Percentiles rank a stretch among this genome's conserved stretches.
These are phyloP conservation scores for Halichondria panicea DNA, from an alignment of 37 sponge, comb jelly and placozoan species.

Conservation along the genomic window DNA sequence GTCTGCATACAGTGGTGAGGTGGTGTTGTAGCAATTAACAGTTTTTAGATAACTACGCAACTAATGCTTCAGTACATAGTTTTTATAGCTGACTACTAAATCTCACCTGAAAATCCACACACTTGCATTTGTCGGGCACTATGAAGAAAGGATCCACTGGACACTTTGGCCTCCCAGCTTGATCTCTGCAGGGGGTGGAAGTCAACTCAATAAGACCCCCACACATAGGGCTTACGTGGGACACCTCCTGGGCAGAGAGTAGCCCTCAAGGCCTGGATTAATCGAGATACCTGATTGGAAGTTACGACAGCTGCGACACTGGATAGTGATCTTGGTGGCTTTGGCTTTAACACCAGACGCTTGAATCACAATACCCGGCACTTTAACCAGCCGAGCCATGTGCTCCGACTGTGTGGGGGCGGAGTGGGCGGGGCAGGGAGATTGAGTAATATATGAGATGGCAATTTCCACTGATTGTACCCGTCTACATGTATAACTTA, in stretches of 20 bases:
- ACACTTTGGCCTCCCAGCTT: conserved; percentile 87
- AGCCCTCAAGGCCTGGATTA: conserved; percentile 94
- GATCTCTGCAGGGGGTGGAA: conserved; percentile 58
- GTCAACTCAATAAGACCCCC: not conserved
- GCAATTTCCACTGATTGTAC: not conserved
- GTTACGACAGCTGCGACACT: conserved; percentile 90
- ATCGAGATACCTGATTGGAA: conserved; percentile 75
- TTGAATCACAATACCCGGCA: conserved; percentile 95
- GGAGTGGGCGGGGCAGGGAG: not conserved
- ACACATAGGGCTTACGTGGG: conserved; percentile 47
- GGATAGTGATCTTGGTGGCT: conserved; percentile 94
- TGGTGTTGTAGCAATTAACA: too few species aligned
- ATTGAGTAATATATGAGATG: not conserved
- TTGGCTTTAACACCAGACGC: conserved; percentile 92
- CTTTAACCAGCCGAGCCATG: conserved; percentile 96
- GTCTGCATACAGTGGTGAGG: too few species aligned
- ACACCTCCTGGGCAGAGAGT: conserved; percentile 90
- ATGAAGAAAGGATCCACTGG: conserved; percentile 96
- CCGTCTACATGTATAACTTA: not conserved
- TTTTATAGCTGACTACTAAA: too few species aligned
- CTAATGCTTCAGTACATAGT: too few species aligned
- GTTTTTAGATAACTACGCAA: too few species aligned
- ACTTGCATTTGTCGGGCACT: conserved; percentile 99
- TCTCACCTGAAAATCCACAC: conserved; percentile 95
- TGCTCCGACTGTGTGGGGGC: conserved; percentile 73